Evolutionary conservation across 2,797 vertebrate species (phyloP).

Genomic region (Acanthurus lineatus): DNA sequence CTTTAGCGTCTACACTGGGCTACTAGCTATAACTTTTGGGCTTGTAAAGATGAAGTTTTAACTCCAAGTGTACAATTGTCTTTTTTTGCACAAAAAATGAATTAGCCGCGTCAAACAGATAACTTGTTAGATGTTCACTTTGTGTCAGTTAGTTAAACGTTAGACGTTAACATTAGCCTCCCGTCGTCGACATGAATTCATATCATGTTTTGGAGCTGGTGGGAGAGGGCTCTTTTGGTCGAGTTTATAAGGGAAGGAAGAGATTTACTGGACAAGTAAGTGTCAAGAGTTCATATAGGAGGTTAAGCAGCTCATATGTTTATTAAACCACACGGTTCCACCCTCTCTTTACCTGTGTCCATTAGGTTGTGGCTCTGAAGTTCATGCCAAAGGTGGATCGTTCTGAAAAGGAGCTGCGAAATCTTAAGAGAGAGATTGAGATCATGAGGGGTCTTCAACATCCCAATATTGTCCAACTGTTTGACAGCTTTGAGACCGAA

Average conservation of each 20-base stretch:
- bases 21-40: background rate
- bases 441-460: constrained; percentile 94
- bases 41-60: background rate
- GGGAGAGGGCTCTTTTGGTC: constrained; percentile 95
- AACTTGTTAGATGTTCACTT: background rate
- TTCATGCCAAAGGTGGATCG: constrained; percentile 95
- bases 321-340: background rate
- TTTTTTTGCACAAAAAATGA: background rate
- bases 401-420: constrained; percentile 94
- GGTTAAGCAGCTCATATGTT: background rate
- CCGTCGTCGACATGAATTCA: constrained; percentile 84
- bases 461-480: constrained; percentile 95
- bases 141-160: background rate
- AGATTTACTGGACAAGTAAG: constrained; percentile 91
- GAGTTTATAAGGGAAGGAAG: constrained; percentile 94
- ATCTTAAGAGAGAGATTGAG: constrained; percentile 93
- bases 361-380: constrained; percentile 95
- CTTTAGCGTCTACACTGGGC: rapidly evolving
- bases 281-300: background rate
- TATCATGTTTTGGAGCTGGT: constrained; percentile 94
- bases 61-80: rapidly evolving
- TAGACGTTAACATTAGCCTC: background rate
- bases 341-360: constrained; percentile 6
- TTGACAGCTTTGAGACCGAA: constrained; percentile 96
- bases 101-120: background rate